phyloP scores from a whole-genome alignment of 2,888 invertebrate genomes.

The Stenurella melanura region DNA sequence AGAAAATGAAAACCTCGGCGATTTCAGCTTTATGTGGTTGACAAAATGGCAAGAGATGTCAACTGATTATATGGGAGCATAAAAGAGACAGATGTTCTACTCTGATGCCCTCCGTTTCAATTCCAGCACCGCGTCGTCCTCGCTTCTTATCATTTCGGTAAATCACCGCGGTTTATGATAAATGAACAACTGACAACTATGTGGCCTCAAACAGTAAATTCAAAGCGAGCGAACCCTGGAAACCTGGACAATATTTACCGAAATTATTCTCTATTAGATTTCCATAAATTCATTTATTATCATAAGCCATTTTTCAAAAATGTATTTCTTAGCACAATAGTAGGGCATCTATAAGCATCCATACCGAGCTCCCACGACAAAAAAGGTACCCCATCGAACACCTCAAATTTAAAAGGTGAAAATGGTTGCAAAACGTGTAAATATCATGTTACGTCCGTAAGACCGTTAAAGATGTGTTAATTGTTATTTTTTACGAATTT shows the following conservation, averaged over 20 bases:
- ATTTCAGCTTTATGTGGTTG: conserved; percentile 7
- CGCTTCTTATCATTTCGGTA: conserved; percentile 55
- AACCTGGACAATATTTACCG: conserved; percentile 14
- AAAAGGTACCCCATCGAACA: no score
- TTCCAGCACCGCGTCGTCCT: conserved; percentile 37
- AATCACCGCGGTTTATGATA: conserved; percentile 54
- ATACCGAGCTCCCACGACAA: no score
- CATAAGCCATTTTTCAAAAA: no score
- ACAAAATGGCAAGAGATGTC: conserved; percentile 12
- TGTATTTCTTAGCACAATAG: no score
- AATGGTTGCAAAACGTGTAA: no score
- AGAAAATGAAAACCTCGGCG: neutral
- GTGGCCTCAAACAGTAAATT: conserved; percentile 9
- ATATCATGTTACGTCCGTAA: no score
- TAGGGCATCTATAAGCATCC: no score
- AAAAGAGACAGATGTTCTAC: conserved; percentile 50
- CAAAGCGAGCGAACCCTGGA: neutral
- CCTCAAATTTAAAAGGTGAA: no score
- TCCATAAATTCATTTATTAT: neutral
- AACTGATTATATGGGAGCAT: conserved; percentile 39
- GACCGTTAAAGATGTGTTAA: no score
- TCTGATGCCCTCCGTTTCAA: conserved; percentile 38
- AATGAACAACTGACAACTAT: conserved; percentile 45
- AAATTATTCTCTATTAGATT: conserved; percentile 10
- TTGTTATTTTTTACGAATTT: no score